Conservation (phyloP, 2,888 invertebrate genomes). For the Eupithecia centaureata region DNA sequence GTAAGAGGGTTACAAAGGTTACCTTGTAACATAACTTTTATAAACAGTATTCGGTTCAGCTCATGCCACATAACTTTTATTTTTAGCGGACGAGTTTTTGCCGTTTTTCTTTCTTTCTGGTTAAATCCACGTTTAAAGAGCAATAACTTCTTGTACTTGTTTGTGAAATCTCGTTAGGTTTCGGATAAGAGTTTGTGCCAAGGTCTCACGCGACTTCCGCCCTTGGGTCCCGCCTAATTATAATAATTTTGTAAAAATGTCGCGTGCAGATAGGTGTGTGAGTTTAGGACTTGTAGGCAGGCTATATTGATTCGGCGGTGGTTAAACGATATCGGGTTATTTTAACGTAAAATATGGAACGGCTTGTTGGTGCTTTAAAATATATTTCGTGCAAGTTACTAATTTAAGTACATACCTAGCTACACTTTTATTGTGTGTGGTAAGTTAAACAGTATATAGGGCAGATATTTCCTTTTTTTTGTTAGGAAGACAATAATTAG, state of each 20-base stretch:
- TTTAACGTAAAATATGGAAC: not conserved
- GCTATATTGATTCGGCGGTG: conserved; percentile 25
- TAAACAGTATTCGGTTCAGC: not conserved
- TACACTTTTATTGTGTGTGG: no score
- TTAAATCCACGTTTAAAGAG: conserved; percentile 19
- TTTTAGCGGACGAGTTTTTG: not conserved
- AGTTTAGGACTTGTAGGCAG: conserved; percentile 16
- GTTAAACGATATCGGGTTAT: conserved; percentile 12
- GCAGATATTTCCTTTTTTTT: no score
- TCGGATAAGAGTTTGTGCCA: conserved; percentile 28
- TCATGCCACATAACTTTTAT: not conserved
- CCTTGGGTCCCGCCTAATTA: conserved; percentile 38
- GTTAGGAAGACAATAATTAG: no score
- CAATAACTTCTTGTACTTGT: conserved; percentile 18
- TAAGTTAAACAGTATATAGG: no score
- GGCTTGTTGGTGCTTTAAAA: not conserved
- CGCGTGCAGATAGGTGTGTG: conserved; percentile 36
- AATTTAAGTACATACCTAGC: not conserved
- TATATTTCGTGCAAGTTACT: not conserved
- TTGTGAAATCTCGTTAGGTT: conserved; percentile 27
- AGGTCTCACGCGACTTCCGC: conserved; percentile 33
- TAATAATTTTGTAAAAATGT: conserved; percentile 42
- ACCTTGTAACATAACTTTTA: not conserved
- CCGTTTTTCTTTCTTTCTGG: conserved; percentile 2
- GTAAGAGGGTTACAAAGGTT: not conserved